Conservation (phyloP, 2,888 invertebrate species). For the Amaurobius ferox region DNA sequence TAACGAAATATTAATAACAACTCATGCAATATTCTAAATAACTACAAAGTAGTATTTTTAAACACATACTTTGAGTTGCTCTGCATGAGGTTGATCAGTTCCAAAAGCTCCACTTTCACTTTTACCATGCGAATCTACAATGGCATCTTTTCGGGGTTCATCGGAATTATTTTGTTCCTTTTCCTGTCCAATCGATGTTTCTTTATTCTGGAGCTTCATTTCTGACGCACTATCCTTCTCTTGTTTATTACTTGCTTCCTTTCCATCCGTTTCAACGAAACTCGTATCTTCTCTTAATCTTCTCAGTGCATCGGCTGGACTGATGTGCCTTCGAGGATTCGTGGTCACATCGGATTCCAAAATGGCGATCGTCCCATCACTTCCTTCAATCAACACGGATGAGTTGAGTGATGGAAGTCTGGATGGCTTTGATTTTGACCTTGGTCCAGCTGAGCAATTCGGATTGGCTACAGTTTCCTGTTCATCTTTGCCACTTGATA, state of each 20-base stretch:
- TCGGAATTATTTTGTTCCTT: not conserved
- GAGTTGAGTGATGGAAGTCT: conserved; percentile 30
- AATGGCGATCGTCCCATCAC: conserved; percentile 18
- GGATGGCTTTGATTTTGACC: conserved; percentile 26
- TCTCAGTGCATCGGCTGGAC: conserved; percentile 53
- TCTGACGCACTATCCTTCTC: not conserved
- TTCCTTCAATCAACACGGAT: conserved; percentile 29
- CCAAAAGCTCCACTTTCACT: not conserved
- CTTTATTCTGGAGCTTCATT: conserved; percentile 37
- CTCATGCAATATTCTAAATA: not conserved
- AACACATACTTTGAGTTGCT: not conserved
- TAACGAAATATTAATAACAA: too few relatives aligned
- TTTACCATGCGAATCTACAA: not conserved
- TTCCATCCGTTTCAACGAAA: conserved; percentile 20
- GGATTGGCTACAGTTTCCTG: conserved; percentile 22
- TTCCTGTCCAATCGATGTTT: not conserved
- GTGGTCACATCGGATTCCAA: not conserved
- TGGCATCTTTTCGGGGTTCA: not conserved
- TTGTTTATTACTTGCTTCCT: not conserved
- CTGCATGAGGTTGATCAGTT: not conserved
- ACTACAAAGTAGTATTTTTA: not conserved
- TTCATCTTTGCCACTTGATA: conserved; percentile 23
- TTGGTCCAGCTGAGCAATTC: conserved; percentile 37
- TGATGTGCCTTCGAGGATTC: conserved; percentile 36
- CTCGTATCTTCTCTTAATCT: conserved; percentile 40